Conservation (phyloP, 2,113 vertebrate genomes). For the Ardeotis arabs region DNA sequence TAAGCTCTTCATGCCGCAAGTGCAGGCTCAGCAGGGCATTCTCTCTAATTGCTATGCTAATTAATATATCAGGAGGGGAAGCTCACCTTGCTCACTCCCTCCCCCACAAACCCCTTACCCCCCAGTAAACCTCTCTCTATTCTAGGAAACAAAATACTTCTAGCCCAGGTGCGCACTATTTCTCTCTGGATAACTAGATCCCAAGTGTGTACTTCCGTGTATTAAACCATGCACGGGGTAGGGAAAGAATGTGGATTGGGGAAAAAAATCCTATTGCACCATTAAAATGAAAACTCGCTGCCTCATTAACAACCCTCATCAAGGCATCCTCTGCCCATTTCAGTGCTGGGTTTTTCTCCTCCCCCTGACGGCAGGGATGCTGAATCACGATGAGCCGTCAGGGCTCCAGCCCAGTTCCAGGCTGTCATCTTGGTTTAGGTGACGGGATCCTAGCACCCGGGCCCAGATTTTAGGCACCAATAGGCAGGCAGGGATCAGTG, state of each 20-base stretch:
- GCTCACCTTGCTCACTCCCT: neutral
- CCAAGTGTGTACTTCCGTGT: neutral
- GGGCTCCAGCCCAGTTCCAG: neutral
- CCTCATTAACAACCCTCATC: neutral
- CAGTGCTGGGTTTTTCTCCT: neutral
- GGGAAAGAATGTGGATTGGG: neutral
- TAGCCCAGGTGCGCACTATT: neutral
- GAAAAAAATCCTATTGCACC: neutral
- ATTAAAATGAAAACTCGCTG: neutral
- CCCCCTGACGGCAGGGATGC: neutral
- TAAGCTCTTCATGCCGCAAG: neutral
- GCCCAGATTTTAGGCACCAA: conserved; percentile 7
- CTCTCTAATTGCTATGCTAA: neutral
- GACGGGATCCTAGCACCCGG: neutral
- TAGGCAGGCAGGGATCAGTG: neutral
- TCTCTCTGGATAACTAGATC: neutral
- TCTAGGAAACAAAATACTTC: neutral
- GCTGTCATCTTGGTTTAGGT: neutral
- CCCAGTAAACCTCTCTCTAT: neutral
- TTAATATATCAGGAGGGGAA: neutral
- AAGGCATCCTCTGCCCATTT: neutral
- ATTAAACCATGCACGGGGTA: neutral
- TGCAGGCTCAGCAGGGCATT: neutral
- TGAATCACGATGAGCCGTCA: neutral
- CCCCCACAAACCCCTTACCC: neutral